Evolutionary conservation across 2,797 vertebrate genomes (phyloP), one percentile per base, ranked within the genome.

Genomic region (Acanthiza pusilla): DNA sequence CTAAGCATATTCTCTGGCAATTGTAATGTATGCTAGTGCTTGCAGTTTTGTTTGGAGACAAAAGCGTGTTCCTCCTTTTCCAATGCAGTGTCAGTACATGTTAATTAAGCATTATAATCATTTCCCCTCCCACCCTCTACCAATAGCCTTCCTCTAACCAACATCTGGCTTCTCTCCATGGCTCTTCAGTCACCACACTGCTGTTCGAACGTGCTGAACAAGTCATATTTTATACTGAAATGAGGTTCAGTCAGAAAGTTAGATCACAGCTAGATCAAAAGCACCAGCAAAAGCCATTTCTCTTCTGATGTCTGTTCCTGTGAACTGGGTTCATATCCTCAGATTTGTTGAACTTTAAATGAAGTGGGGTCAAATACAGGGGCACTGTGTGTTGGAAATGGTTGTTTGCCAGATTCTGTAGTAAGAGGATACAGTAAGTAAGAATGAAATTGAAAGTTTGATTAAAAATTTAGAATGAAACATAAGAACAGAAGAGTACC

Each of bases 241-340:
- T 7, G 10, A 16, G 21, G 8, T 68, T 80, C 47, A 53, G 5
- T 40, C 43, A 71, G 53, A 73, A 79, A 84, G 32, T 54, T 36
- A 72, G 32, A 48, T 66, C 57, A 45, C 14, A 71, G 12, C 22
- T 68, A 63, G 12, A 85, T 79, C 32, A 88, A 92, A 96, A 85
- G 25, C 34, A 74, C 7, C n/a, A 42, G 27, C 5, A 51, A 86
- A 68, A 12, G 8, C 15, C 5, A 0, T 62, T 73, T 72, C 5
- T 78, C 40, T 87, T 73, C 61, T 85, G n/a, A 40, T 47, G 9
- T 63, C 19, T 80, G 0, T 74, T 40, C 18, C 21, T 84, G 21
- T 72, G 66, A 90, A 66, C 13, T 36, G 45, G 15, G 30, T 68
- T 53, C 11, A 29, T 65, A 53, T 34, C 12, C 14, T 71, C 38